Conservation (phyloP, 2,888 invertebrate species). For the Phasia obesa region DNA sequence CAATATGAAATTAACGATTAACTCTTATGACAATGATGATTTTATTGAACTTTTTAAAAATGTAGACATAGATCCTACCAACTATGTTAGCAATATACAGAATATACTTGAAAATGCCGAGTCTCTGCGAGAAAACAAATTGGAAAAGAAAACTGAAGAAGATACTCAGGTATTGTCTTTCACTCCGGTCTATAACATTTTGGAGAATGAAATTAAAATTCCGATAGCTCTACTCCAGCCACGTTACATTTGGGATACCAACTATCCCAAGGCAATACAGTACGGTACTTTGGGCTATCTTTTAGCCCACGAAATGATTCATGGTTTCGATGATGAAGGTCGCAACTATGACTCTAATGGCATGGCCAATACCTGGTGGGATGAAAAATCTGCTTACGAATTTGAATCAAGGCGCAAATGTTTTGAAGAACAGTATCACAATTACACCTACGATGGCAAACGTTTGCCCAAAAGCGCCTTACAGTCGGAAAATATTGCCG, state of each 20-base stretch:
- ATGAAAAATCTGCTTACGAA: slow-evolving; percentile 74
- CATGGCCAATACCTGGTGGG: slow-evolving; percentile 77
- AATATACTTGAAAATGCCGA: slow-evolving; percentile 71
- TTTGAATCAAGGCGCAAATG: slow-evolving; percentile 78
- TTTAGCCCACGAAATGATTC: slow-evolving; percentile 79
- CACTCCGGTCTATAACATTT: slow-evolving; percentile 76
- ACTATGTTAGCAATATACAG: slow-evolving; percentile 77
- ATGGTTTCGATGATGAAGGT: slow-evolving; percentile 79
- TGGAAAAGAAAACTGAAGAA: slow-evolving; percentile 69
- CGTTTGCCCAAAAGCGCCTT: slow-evolving; percentile 72
- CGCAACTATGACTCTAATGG: slow-evolving; percentile 76
- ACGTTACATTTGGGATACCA: slow-evolving; percentile 76
- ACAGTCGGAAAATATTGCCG: slow-evolving; percentile 80
- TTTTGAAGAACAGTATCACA: slow-evolving; percentile 79
- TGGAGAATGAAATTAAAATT: slow-evolving; percentile 77
- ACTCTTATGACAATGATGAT: slow-evolving; percentile 76
- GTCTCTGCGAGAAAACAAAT: slow-evolving; percentile 37
- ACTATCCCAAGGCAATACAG: slow-evolving; percentile 78
- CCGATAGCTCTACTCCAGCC: slow-evolving; percentile 79
- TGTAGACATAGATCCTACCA: slow-evolving; percentile 71
- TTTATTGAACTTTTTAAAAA: slow-evolving; percentile 73
- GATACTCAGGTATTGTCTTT: slow-evolving; percentile 71
- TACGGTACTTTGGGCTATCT: slow-evolving; percentile 78
- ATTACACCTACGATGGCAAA: slow-evolving; percentile 74
- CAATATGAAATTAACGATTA: slow-evolving; percentile 76